Percentiles rank a stretch among this genome's conserved stretches.
phyloP scores from a whole-genome alignment of 2,888 invertebrate genomes.

The Neocrepidodera transversa region DNA sequence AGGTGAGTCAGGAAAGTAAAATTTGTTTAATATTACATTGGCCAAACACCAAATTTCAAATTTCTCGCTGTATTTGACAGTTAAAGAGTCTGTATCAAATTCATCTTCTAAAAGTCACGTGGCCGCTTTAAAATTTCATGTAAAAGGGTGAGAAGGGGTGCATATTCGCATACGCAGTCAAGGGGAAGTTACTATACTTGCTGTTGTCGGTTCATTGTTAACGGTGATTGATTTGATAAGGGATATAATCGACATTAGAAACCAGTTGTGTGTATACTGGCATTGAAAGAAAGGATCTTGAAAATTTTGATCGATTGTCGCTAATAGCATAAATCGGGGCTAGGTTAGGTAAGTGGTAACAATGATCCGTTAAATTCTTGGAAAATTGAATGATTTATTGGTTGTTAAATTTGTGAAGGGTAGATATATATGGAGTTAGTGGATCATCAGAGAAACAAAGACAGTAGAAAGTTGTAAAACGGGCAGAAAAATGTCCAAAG shows the following conservation, averaged over 20 bases:
- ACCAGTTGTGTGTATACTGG: too few relatives aligned
- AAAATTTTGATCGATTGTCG: slow-evolving; percentile 33
- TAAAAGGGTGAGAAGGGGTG: slow-evolving; percentile 37
- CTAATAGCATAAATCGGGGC: slow-evolving; percentile 21
- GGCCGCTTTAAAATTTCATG: slow-evolving; percentile 39
- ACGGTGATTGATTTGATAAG: slow-evolving; percentile 50
- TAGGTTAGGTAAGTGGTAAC: not conserved
- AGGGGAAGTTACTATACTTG: slow-evolving; percentile 49
- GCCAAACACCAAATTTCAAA: too few relatives aligned
- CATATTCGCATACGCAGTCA: slow-evolving; percentile 39
- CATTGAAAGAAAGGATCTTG: too few relatives aligned
- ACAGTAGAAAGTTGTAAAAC: too few relatives aligned
- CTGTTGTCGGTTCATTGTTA: slow-evolving; percentile 53
- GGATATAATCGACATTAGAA: slow-evolving; percentile 38
- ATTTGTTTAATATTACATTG: too few relatives aligned
- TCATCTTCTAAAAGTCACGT: slow-evolving; percentile 36
- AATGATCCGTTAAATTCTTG: not conserved
- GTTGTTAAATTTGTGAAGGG: too few relatives aligned
- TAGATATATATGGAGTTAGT: too few relatives aligned
- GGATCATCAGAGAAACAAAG: too few relatives aligned
- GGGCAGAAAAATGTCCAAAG: too few relatives aligned
- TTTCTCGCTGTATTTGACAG: slow-evolving; percentile 45
- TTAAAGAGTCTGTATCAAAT: slow-evolving; percentile 38
- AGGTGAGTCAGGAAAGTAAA: too few relatives aligned
- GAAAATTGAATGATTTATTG: not conserved